These are phyloP conservation scores for Spilosoma lubricipeda DNA, from an alignment of 2,888 invertebrate species.

Conservation along the genomic window DNA sequence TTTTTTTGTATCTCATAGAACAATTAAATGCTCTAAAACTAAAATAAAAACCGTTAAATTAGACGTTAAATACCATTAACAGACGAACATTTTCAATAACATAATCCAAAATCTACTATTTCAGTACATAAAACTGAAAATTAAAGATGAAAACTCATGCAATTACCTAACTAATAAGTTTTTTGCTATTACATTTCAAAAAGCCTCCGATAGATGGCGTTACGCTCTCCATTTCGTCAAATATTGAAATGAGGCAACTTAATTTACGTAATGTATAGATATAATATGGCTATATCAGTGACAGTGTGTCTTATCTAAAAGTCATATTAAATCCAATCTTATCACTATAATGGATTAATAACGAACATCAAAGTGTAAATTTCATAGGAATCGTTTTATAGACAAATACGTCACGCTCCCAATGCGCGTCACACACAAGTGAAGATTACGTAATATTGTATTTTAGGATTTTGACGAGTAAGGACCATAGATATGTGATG, in stretches of 20 bases:
- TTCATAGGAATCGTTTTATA: not conserved
- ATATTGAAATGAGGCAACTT: not conserved
- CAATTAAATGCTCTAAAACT: no score
- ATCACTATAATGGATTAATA: not conserved
- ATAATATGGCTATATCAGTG: not conserved
- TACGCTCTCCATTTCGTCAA: not conserved
- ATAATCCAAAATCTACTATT: not conserved
- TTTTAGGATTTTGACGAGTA: not conserved
- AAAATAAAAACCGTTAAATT: not conserved
- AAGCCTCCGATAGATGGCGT: slow-evolving; percentile 2
- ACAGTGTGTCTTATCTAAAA: not conserved
- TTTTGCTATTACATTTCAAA: not conserved
- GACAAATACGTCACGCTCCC: not conserved
- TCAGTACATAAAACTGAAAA: not conserved
- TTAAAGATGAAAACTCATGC: not conserved
- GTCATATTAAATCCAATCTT: not conserved
- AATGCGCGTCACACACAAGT: not conserved
- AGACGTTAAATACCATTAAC: not conserved
- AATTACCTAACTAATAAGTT: not conserved
- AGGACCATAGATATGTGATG: not conserved
- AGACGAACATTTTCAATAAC: no score
- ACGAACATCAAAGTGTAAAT: not conserved
- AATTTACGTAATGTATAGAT: not conserved
- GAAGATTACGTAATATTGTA: not conserved
- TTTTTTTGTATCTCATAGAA: no score